phyloP scores from a whole-genome alignment of 2,888 invertebrate species.

The Meghimatium bilineatum region DNA sequence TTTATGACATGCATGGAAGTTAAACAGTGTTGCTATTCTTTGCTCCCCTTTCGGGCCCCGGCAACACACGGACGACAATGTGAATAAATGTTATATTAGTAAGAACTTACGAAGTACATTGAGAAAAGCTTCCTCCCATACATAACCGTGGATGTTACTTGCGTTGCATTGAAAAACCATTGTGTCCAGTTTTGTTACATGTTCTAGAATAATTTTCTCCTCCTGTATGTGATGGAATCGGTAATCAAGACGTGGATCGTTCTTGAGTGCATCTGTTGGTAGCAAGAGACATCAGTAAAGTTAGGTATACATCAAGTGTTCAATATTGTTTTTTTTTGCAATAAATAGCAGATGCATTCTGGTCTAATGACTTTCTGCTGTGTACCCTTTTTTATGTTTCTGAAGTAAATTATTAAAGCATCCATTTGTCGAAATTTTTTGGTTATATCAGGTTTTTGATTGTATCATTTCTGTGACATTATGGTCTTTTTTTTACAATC shows the following conservation, averaged over 20 bases:
- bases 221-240: conserved; percentile 56
- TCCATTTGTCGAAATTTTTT: too few relatives aligned
- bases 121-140: conserved; percentile 97
- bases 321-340: too few relatives aligned
- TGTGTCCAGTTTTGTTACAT: conserved; percentile 84
- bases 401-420: not conserved
- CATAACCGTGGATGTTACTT: conserved; percentile 97
- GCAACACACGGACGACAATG: too few relatives aligned
- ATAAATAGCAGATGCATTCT: too few relatives aligned
- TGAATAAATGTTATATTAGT: too few relatives aligned
- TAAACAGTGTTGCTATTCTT: too few relatives aligned
- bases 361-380: not conserved
- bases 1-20: too few relatives aligned
- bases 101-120: conserved; percentile 89
- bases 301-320: not conserved
- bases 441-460: not conserved
- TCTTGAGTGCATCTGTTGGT: conserved; percentile 24
- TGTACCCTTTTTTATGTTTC: not conserved
- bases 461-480: not conserved
- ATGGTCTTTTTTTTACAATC: too few relatives aligned
- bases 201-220: conserved; percentile 77
- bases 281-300: not conserved
- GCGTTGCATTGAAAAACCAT: conserved; percentile 98
- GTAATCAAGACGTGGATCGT: conserved; percentile 30
- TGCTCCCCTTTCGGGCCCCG: too few relatives aligned